These are phyloP conservation scores for Fundulus diaphanus DNA, from an alignment of 2,797 vertebrate genomes.

Conservation along the genomic window DNA sequence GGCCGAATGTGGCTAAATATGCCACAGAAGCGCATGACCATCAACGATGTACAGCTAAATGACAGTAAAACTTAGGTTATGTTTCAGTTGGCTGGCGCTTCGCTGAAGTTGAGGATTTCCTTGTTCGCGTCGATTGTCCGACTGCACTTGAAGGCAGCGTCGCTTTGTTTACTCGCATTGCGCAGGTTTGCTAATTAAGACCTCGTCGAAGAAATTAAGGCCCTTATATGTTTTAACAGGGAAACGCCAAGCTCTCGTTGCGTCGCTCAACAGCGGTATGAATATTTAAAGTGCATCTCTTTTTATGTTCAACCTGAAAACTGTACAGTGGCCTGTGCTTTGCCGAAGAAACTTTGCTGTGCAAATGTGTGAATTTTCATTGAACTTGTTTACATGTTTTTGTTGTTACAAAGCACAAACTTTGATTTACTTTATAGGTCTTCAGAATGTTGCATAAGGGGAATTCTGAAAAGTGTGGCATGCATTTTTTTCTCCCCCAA, in stretches of 20 bases:
- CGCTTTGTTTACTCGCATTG: background rate
- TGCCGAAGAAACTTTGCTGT: background rate
- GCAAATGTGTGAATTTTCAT: background rate
- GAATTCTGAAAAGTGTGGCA: background rate
- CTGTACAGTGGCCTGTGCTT: background rate
- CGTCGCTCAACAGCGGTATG: slow-evolving; percentile 1
- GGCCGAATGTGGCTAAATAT: background rate
- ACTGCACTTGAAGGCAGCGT: slow-evolving; percentile 30
- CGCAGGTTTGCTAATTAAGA: background rate
- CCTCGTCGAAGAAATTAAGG: background rate
- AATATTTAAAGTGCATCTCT: background rate
- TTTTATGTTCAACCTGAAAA: background rate
- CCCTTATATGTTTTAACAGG: background rate
- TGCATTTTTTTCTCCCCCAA: background rate
- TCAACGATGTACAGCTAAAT: background rate
- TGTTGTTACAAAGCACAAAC: background rate
- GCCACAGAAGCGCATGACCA: background rate
- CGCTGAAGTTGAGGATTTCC: background rate
- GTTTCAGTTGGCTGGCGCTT: background rate
- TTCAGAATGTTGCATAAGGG: background rate
- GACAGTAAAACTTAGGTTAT: background rate
- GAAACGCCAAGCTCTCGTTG: background rate
- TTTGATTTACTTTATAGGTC: background rate
- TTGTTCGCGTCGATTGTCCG: background rate
- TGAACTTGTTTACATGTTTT: background rate